Conservation (phyloP, 2,888 invertebrate species). For the Lymantria dispar region DNA sequence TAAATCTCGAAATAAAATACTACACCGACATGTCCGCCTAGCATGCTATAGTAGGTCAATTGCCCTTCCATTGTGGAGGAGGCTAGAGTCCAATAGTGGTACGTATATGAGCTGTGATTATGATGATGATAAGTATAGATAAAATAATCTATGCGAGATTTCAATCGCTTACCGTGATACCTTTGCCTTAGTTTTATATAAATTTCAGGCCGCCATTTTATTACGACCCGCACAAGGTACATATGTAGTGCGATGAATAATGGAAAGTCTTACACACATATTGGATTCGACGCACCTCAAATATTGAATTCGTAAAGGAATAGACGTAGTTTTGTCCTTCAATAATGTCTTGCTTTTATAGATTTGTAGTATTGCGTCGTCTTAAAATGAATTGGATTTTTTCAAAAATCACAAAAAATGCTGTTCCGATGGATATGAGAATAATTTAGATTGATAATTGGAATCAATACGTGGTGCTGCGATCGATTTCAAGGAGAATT, state of each 20-base stretch:
- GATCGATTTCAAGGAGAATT: no score
- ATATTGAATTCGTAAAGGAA: conserved; percentile 24
- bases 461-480: no score
- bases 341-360: conserved; percentile 30
- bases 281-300: conserved; percentile 48
- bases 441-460: no score
- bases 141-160: no score
- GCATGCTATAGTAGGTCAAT: no score
- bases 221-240: conserved; percentile 32
- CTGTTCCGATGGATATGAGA: no score
- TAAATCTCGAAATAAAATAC: no score
- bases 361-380: conserved; percentile 9
- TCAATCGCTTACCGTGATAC: conserved; percentile 14
- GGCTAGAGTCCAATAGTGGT: no score
- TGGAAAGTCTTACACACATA: conserved; percentile 52
- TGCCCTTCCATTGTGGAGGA: no score
- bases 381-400: conserved; percentile 15
- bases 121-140: no score
- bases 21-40: no score
- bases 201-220: conserved; percentile 41
- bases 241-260: conserved; percentile 61
- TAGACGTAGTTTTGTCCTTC: conserved; percentile 35
- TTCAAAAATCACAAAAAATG: not conserved
- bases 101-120: no score
- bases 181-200: conserved; percentile 36